A percentile compares a stretch with the other conserved stretches of the same genome.
These are phyloP conservation scores for Helogale parvula DNA, from an alignment of 2,113 vertebrate species.

Conservation along the genomic window DNA sequence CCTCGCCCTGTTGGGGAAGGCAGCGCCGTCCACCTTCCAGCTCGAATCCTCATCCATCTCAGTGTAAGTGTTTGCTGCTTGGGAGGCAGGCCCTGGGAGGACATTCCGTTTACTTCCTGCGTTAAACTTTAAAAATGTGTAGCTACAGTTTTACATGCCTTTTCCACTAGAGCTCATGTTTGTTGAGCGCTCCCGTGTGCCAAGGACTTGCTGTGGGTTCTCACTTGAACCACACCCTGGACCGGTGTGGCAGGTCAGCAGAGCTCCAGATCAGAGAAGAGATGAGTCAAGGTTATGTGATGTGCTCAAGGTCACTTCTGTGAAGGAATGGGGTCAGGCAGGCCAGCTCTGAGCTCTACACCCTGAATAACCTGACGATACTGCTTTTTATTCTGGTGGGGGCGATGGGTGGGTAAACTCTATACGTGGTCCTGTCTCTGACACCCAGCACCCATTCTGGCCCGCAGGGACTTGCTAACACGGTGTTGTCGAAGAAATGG, in stretches of 20 bases:
- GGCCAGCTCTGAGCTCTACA: neutral
- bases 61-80: neutral
- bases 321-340: neutral
- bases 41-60: neutral
- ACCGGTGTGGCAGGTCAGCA: neutral
- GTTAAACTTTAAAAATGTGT: neutral
- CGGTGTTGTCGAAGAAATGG: neutral
- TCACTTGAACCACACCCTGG: no score
- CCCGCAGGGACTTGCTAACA: neutral
- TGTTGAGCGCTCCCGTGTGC: neutral
- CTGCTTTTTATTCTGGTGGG: neutral
- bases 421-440: accelerated
- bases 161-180: neutral
- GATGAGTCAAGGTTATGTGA: accelerated
- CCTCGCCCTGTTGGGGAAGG: neutral
- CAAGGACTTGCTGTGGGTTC: accelerated
- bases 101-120: neutral
- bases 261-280: accelerated
- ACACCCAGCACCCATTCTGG: neutral
- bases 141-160: neutral
- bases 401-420: neutral
- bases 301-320: neutral
- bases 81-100: neutral
- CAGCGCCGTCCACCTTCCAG: neutral
- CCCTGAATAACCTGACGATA: neutral